Base-by-base conservation (phyloP, 2,113 vertebrate species). In the Heloderma charlesbogerti region DNA sequence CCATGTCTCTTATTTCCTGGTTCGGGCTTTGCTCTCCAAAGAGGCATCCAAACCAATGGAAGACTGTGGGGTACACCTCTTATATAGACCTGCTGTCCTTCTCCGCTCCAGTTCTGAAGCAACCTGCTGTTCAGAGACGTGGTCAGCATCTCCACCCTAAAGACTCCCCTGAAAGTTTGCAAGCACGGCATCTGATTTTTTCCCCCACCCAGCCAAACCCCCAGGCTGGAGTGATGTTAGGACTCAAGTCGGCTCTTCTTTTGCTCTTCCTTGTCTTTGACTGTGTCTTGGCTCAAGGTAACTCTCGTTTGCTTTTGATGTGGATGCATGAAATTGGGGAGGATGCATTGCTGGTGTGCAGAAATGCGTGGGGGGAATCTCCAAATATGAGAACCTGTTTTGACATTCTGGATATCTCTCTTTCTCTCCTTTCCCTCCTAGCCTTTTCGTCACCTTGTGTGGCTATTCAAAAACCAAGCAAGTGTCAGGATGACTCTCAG, bases 1-100 rank as follows among this genome's bases (percentile, higher is more conserved):
- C 89, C 84, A 91, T 88, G 85, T 72, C 91, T 93, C 88, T 66
- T 63, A 9, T 60, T 37, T 89, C 88, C 88, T 0, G 84, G 1
- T 85, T 81, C 40, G 34, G 72, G 25, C 37, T n/a, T 4, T 81
- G 63, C 88, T 75, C 69, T 88, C 69, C 31, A 40, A 57, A 51
- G 22, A 51, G 27, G 60, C 15, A 8, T 67, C 83, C 74, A 9
- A 51, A 66, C 86, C 91, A 85, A 69, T 57, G 81, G 83, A 25
- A 84, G 72, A 29, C 40, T 20, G 66, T 27, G 91, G 88, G 89
- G 88, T 75, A 92, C 83, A 40, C 10, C 92, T 83, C 93, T 77
- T 95, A 95, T 95, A 95, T 84, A 94, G 89, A 29, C 89, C 91
- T 79, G 3, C 22, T 1, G 43, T 1, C 57, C 81, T 0, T 43